phyloP scores from a whole-genome alignment of 2,797 vertebrate species.

The Dallia pectoralis region DNA sequence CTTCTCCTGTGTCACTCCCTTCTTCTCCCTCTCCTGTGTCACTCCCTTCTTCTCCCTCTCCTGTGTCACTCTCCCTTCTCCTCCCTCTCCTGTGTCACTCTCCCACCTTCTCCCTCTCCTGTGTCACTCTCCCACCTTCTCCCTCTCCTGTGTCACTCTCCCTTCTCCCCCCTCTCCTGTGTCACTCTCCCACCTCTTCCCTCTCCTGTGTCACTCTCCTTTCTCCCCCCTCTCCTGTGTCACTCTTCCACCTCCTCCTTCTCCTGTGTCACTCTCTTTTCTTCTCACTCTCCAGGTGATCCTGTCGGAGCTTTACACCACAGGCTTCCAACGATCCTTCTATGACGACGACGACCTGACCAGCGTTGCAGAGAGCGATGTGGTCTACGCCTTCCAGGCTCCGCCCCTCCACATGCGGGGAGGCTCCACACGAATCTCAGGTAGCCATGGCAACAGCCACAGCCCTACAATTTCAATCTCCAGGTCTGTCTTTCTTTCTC shows the following conservation, averaged over 20 bases:
- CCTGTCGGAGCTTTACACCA: slow-evolving; percentile 82
- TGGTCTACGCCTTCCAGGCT: slow-evolving; percentile 87
- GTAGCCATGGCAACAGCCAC: slow-evolving; percentile 62
- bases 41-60: no score
- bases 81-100: no score
- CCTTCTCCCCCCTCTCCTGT: neutral
- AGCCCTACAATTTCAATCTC: neutral
- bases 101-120: neutral
- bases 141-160: no score
- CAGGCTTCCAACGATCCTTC: slow-evolving; percentile 87
- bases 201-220: slow-evolving; percentile 11
- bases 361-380: slow-evolving; percentile 76
- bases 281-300: slow-evolving; percentile 75
- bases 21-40: slow-evolving; percentile 12
- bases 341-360: slow-evolving; percentile 84
- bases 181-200: neutral
- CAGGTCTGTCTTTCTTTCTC: slow-evolving; percentile 20
- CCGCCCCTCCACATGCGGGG: slow-evolving; percentile 63
- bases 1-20: neutral
- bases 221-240: slow-evolving; percentile 11
- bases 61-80: no score
- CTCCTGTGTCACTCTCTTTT: neutral
- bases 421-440: slow-evolving; percentile 68
- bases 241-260: no score
- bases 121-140: neutral